phyloP scores from a whole-genome alignment of 1,140 invertebrate genomes.

The Phenacoccus solenopsis region DNA sequence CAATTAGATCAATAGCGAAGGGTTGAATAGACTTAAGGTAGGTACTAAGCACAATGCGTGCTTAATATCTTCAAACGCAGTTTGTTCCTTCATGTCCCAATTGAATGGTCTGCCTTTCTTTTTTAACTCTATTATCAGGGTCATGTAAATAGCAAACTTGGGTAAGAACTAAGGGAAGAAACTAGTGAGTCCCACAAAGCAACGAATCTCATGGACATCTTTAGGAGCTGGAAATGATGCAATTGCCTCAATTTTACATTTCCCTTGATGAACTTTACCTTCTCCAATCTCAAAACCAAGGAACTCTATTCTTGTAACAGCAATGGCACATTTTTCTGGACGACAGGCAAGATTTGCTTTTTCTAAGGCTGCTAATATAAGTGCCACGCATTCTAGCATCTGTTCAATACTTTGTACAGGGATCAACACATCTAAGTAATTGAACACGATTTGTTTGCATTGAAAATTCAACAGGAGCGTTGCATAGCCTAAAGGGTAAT shows the following conservation, averaged over 20 bases:
- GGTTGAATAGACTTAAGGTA: no score
- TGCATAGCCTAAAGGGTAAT: conserved; percentile 27
- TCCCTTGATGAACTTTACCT: no score
- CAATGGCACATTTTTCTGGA: neutral
- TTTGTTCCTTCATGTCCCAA: no score
- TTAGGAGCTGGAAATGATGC: no score
- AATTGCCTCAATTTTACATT: neutral
- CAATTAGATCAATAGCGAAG: no score
- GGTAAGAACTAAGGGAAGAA: neutral
- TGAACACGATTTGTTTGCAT: no score
- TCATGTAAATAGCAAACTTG: neutral
- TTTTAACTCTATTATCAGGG: neutral
- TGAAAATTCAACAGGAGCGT: conserved; percentile 13
- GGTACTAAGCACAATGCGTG: neutral
- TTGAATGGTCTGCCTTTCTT: neutral
- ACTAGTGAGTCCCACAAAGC: neutral
- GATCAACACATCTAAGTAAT: conserved; percentile 6
- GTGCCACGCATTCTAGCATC: neutral
- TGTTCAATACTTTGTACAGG: neutral
- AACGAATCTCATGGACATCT: neutral
- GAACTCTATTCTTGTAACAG: neutral
- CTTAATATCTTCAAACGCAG: neutral
- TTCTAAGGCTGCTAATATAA: neutral
- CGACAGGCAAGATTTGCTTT: neutral
- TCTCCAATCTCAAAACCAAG: no score